phyloP scores from a whole-genome alignment of 2,888 invertebrate species.

The Dascillus cervinus region DNA sequence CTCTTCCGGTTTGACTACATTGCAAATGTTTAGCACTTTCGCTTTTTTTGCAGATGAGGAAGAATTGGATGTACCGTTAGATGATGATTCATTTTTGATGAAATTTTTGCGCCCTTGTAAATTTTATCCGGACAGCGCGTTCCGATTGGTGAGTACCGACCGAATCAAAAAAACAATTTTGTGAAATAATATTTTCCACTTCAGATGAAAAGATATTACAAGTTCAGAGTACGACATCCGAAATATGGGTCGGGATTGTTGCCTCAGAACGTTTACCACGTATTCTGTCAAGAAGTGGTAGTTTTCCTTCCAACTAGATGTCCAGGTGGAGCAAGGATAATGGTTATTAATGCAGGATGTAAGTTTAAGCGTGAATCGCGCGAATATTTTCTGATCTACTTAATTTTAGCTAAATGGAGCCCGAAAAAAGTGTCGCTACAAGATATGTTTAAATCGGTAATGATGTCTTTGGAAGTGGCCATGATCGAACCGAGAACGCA shows the following conservation, averaged over 20 bases:
- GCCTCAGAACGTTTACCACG: conserved; percentile 54
- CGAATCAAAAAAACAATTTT: no score
- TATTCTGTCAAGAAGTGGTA: conserved; percentile 58
- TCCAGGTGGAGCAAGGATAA: conserved; percentile 57
- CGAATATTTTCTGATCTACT: background rate
- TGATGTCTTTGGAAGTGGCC: conserved; percentile 63
- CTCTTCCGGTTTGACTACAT: no score
- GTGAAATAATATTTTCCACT: conserved; percentile 5
- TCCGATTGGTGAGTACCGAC: conserved; percentile 58
- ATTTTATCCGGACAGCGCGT: conserved; percentile 76
- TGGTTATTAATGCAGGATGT: conserved; percentile 67
- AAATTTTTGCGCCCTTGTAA: conserved; percentile 81
- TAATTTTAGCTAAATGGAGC: conserved; percentile 61
- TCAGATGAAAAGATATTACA: conserved; percentile 67
- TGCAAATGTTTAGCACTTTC: no score
- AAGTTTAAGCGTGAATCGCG: conserved; percentile 26
- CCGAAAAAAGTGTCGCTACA: conserved; percentile 57
- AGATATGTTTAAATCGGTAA: conserved; percentile 63
- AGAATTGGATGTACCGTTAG: conserved; percentile 54
- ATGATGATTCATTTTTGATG: conserved; percentile 63
- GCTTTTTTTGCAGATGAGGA: conserved; percentile 53
- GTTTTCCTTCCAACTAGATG: conserved; percentile 63
- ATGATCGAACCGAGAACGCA: conserved; percentile 74
- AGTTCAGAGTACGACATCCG: conserved; percentile 56
- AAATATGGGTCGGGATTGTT: conserved; percentile 54